These are phyloP conservation scores for Passerculus sandwichensis DNA, from an alignment of 2,797 vertebrate genomes.

Conservation along the genomic window DNA sequence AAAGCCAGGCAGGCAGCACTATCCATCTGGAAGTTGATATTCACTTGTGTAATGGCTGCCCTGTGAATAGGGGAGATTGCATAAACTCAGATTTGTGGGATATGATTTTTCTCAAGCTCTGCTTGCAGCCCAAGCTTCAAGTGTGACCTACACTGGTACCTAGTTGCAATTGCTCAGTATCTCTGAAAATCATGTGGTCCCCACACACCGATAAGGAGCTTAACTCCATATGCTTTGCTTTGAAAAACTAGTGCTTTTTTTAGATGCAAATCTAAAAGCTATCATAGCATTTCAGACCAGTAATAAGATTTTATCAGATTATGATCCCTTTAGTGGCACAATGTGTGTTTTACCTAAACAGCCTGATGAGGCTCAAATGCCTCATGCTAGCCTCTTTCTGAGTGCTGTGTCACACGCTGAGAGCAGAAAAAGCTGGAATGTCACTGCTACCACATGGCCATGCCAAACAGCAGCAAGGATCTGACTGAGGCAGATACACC, in stretches of 20 bases:
- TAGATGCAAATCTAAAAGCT: background rate
- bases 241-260: background rate
- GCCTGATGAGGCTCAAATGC: background rate
- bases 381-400: background rate
- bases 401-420: background rate
- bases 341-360: background rate
- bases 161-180: background rate
- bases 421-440: background rate
- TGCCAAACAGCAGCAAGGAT: background rate
- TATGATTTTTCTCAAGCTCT: background rate
- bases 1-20: background rate
- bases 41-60: background rate
- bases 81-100: background rate
- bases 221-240: background rate
- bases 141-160: background rate
- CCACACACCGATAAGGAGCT: background rate
- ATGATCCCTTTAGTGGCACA: background rate
- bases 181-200: background rate
- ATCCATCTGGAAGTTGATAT: background rate
- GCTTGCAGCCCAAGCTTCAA: background rate
- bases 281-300: background rate
- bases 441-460: accelerated
- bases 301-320: background rate
- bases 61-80: background rate
- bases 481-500: background rate